phyloP scores from a whole-genome alignment of 53 echinoderm and acorn worm genomes.

The Patiria pectinifera region DNA sequence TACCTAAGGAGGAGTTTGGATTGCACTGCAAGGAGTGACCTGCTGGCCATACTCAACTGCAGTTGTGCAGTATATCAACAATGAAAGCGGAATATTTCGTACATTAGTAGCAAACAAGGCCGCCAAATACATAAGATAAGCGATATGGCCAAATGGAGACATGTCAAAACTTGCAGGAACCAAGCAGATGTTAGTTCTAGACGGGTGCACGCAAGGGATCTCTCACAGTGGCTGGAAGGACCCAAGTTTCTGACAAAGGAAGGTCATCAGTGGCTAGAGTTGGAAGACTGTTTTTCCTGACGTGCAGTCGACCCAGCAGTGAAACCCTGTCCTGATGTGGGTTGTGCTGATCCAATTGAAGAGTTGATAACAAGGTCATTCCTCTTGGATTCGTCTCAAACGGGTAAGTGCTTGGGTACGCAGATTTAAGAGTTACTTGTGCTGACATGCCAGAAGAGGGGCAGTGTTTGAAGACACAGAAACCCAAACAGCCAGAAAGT shows the following conservation, averaged over 20 bases:
- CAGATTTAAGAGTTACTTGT: not conserved
- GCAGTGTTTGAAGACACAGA: too few relatives aligned
- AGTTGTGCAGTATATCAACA: conserved; percentile 63
- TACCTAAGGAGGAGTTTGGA: conserved; percentile 40
- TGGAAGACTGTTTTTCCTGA: not conserved
- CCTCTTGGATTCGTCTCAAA: conserved; percentile 61
- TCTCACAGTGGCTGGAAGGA: conserved; percentile 55
- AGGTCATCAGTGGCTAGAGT: conserved; percentile 51
- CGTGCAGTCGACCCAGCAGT: conserved; percentile 56
- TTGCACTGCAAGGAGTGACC: conserved; percentile 33
- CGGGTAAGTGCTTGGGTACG: conserved; percentile 57
- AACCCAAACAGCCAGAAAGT: too few relatives aligned
- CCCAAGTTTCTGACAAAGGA: conserved; percentile 52
- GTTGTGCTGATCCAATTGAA: not conserved
- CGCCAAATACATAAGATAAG: conserved; percentile 63
- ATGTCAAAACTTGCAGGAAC: conserved; percentile 58
- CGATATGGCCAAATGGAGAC: conserved; percentile 59
- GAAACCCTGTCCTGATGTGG: conserved; percentile 40
- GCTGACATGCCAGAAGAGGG: too few relatives aligned
- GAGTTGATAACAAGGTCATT: conserved; percentile 61
- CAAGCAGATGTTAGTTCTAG: conserved; percentile 70
- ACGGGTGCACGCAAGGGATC: conserved; percentile 36
- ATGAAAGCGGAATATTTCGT: conserved; percentile 66
- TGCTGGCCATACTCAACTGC: conserved; percentile 69
- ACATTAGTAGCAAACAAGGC: conserved; percentile 73